Evolutionary conservation across 1,140 invertebrate species (phyloP).

Genomic region (Papilio dardanus): DNA sequence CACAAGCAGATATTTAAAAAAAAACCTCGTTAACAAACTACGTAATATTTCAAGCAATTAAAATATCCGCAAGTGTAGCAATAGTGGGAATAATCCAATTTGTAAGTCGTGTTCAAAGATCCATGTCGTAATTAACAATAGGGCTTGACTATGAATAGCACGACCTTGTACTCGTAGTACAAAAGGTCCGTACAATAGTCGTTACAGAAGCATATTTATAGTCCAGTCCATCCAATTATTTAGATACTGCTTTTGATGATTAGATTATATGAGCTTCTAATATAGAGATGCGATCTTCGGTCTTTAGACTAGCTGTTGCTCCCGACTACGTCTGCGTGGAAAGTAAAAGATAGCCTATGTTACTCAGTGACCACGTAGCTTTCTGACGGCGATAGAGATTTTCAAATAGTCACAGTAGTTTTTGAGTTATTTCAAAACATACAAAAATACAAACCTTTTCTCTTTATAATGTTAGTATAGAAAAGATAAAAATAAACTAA

Average conservation of each 20-base stretch:
- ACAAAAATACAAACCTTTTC: background rate
- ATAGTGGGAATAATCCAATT: background rate
- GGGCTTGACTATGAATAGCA: background rate
- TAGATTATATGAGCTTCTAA: background rate
- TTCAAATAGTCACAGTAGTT: no score
- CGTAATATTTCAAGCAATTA: background rate
- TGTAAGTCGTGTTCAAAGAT: background rate
- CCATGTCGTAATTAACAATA: background rate
- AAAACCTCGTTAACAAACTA: background rate
- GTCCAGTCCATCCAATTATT: background rate
- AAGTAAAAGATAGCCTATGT: no score
- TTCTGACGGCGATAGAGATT: no score
- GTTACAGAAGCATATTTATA: background rate
- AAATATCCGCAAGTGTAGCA: background rate
- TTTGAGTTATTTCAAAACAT: no score
- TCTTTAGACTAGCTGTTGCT: no score
- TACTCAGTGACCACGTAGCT: no score
- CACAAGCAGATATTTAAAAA: no score
- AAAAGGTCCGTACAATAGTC: background rate
- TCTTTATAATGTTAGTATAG: background rate
- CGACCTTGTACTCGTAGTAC: background rate
- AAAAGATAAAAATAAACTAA: no score
- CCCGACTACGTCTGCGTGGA: no score
- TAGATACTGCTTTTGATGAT: background rate
- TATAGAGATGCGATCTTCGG: no score